These are phyloP conservation scores for Euproctis similis DNA, from an alignment of 2,888 invertebrate species.

Conservation along the genomic window DNA sequence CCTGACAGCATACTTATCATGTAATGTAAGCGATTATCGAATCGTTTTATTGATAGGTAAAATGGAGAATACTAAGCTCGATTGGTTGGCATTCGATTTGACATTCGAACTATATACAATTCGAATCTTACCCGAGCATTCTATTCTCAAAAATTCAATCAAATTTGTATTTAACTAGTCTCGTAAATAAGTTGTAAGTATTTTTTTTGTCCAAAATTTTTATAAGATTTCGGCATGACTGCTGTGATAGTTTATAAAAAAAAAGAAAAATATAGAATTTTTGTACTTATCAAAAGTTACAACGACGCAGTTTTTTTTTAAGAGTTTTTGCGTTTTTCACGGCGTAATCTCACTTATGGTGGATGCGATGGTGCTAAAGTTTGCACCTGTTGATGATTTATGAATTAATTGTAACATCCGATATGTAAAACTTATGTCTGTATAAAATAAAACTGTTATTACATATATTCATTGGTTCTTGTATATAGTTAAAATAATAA, in stretches of 20 bases:
- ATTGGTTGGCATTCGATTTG: constrained; percentile 25
- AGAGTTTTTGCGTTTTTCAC: constrained; percentile 16
- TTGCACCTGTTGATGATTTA: constrained; percentile 10
- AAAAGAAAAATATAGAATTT: constrained; percentile 32
- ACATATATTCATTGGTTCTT: constrained; percentile 16
- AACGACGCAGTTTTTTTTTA: constrained; percentile 19
- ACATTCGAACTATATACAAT: constrained; percentile 27
- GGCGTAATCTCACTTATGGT: constrained; percentile 14
- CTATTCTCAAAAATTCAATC: constrained; percentile 28
- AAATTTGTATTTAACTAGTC: constrained; percentile 52
- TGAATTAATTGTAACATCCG: too few relatives aligned
- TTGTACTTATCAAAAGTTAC: constrained; percentile 42
- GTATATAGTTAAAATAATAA: constrained; percentile 25
- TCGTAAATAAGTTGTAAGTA: constrained; percentile 41
- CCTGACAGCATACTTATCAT: too few relatives aligned
- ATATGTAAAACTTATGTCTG: too few relatives aligned
- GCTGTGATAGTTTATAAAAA: constrained; percentile 46
- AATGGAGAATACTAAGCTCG: constrained; percentile 2
- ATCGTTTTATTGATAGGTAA: neutral
- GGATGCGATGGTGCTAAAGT: constrained; percentile 20
- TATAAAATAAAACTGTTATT: constrained; percentile 4
- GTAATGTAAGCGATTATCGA: too few relatives aligned
- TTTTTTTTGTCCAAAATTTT: constrained; percentile 42
- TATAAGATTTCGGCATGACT: constrained; percentile 38
- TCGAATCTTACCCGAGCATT: too few relatives aligned